phyloP scores from a whole-genome alignment of 2,888 invertebrate species.

The Clepsis dumicolana region DNA sequence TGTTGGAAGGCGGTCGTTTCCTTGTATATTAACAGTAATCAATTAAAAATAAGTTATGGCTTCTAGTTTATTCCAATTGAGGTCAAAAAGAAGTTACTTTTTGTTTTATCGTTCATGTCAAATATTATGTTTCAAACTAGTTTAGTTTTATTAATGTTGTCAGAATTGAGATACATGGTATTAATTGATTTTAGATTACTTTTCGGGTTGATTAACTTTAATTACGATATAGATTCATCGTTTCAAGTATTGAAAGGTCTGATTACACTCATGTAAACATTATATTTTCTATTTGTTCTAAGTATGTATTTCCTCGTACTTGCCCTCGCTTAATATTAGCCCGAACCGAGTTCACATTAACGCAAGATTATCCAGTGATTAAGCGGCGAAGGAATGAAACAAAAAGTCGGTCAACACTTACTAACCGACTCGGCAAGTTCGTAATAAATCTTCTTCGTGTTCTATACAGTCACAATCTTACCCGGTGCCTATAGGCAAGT shows the following conservation, averaged over 20 bases:
- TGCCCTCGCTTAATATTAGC: slow-evolving; percentile 1
- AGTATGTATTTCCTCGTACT: background rate
- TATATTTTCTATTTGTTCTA: background rate
- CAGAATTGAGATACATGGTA: slow-evolving; percentile 20
- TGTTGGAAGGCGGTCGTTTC: slow-evolving; percentile 69
- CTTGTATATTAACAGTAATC: slow-evolving; percentile 77
- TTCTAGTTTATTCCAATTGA: slow-evolving; percentile 60
- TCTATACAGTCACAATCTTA: slow-evolving; percentile 72
- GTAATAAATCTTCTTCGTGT: slow-evolving; percentile 80
- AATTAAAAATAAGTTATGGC: slow-evolving; percentile 78
- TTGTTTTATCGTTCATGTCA: slow-evolving; percentile 72
- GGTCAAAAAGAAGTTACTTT: slow-evolving; percentile 63
- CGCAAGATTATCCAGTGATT: slow-evolving; percentile 78
- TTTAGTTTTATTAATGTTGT: slow-evolving; percentile 46
- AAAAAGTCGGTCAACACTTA: slow-evolving; percentile 77
- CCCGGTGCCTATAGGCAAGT: slow-evolving; percentile 74
- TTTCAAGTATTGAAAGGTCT: background rate
- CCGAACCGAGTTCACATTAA: slow-evolving; percentile 75
- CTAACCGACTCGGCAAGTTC: slow-evolving; percentile 77
- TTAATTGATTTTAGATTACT: slow-evolving; percentile 10
- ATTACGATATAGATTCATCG: background rate
- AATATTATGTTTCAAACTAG: slow-evolving; percentile 68
- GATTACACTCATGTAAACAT: background rate
- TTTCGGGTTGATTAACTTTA: background rate
- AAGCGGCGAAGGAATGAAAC: slow-evolving; percentile 75